These are phyloP conservation scores for Aporrectodea caliginosa DNA, from an alignment of 1,140 invertebrate species.

Conservation along the genomic window DNA sequence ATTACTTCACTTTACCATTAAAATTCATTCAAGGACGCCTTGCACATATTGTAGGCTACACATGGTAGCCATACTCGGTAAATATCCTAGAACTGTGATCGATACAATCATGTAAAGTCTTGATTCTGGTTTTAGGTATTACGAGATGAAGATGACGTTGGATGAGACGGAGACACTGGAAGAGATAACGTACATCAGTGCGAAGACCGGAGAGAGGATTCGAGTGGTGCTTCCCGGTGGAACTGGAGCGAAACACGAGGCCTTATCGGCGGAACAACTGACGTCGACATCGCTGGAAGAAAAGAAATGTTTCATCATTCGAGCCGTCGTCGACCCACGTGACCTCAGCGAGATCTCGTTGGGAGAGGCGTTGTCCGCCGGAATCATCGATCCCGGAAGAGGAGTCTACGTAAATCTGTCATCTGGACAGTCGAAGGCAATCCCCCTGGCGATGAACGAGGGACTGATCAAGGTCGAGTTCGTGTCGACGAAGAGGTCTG, in stretches of 20 bases:
- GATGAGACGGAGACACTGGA: slow-evolving; percentile 19
- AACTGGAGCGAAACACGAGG: not conserved
- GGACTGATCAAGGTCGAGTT: slow-evolving; percentile 24
- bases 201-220: not conserved
- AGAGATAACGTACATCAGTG: slow-evolving; percentile 12
- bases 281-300: slow-evolving; percentile 15
- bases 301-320: slow-evolving; percentile 19
- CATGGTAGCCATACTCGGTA: too few relatives aligned
- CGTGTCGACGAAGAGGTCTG: not conserved
- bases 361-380: slow-evolving; percentile 12
- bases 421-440: slow-evolving; percentile 3
- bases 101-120: too few relatives aligned
- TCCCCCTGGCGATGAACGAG: slow-evolving; percentile 28
- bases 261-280: slow-evolving; percentile 3
- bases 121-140: slow-evolving; percentile 9
- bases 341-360: slow-evolving; percentile 18
- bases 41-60: too few relatives aligned
- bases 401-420: slow-evolving; percentile 23
- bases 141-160: slow-evolving; percentile 20
- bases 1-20: too few relatives aligned
- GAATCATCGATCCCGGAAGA: slow-evolving; percentile 17
- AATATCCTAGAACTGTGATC: too few relatives aligned
- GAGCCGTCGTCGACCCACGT: slow-evolving; percentile 19
- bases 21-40: too few relatives aligned
- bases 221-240: slow-evolving; percentile 3